phyloP scores from a whole-genome alignment of 2,888 invertebrate species.

The Ormyrus rosae region DNA sequence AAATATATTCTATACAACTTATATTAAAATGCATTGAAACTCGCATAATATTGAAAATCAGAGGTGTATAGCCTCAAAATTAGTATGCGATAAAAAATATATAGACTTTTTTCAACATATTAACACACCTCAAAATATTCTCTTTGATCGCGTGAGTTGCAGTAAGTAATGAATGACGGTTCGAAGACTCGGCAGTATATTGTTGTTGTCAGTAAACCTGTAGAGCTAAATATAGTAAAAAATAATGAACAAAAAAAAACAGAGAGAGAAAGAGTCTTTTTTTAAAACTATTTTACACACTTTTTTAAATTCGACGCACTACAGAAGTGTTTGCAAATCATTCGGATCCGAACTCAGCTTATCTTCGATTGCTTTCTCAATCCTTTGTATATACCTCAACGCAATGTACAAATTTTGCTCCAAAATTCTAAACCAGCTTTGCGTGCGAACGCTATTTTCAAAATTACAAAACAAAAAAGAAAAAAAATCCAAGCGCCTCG shows the following conservation, averaged over 20 bases:
- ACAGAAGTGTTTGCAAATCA: constrained; percentile 24
- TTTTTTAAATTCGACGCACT: constrained; percentile 31
- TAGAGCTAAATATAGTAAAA: constrained; percentile 9
- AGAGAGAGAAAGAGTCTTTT: constrained; percentile 48
- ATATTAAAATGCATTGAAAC: neutral
- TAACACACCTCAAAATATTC: constrained; percentile 27
- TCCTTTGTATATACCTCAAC: too few species aligned
- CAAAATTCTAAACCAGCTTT: too few species aligned
- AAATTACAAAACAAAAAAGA: too few species aligned
- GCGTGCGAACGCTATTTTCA: too few species aligned
- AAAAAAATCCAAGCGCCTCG: too few species aligned
- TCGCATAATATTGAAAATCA: constrained; percentile 31
- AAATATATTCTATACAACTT: neutral
- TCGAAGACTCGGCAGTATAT: constrained; percentile 37
- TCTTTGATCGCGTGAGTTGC: constrained; percentile 54
- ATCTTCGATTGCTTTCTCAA: too few species aligned
- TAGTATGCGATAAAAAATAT: constrained; percentile 18
- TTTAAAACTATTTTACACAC: constrained; percentile 7
- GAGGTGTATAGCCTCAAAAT: constrained; percentile 54
- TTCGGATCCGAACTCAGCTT: too few species aligned
- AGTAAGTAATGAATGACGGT: constrained; percentile 56
- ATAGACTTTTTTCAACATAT: constrained; percentile 19
- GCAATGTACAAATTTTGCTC: too few species aligned
- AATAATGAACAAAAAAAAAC: neutral
- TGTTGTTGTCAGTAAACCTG: constrained; percentile 22